These are phyloP conservation scores for Silurus meridionalis DNA, from an alignment of 2,113 vertebrate genomes.

Conservation along the genomic window DNA sequence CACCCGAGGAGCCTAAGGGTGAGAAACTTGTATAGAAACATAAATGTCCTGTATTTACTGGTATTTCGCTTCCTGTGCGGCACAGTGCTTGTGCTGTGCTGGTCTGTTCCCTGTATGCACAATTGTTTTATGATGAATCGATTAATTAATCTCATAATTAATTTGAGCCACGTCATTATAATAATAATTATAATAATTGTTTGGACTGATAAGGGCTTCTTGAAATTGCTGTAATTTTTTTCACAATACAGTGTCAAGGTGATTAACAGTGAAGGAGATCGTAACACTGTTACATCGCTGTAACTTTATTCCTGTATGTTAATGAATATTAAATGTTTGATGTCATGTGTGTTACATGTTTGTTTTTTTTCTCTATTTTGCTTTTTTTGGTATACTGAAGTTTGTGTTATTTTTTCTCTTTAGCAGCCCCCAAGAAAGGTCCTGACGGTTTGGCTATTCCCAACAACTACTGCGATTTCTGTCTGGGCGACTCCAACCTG, in stretches of 20 bases:
- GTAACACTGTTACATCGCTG: neutral
- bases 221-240: no score
- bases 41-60: no score
- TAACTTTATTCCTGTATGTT: neutral
- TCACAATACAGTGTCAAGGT: neutral
- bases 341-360: no score
- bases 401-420: neutral
- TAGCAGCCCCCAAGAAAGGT: slow-evolving; percentile 86
- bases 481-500: slow-evolving; percentile 91
- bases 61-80: no score
- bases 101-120: no score
- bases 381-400: neutral
- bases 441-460: slow-evolving; percentile 88
- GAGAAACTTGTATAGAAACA: slow-evolving; percentile 45
- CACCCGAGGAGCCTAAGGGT: slow-evolving; percentile 88
- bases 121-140: no score
- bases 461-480: slow-evolving; percentile 98
- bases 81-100: no score
- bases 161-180: no score
- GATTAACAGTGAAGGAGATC: neutral
- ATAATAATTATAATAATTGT: no score
- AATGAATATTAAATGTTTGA: neutral
- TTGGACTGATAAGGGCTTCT: no score
- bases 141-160: no score
- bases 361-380: no score